Evolutionary conservation across 2,113 vertebrate species (phyloP), one percentile per base, ranked within the genome.

Genomic region (Sisor rabdophorus): DNA sequence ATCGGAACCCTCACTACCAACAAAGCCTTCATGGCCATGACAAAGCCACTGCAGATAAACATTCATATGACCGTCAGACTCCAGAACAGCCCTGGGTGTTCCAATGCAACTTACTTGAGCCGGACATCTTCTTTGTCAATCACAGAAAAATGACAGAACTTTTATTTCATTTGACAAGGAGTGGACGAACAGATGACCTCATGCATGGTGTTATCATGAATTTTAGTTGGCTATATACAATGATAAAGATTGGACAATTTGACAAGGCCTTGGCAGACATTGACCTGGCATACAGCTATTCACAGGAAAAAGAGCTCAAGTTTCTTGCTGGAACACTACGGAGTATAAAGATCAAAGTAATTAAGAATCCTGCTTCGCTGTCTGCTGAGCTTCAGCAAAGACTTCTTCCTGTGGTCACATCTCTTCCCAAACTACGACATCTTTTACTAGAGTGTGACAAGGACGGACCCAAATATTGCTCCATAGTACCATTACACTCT

Each of bases 71-170:
- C 86, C 92, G 97, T 64, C 97, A 98, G 82, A 94, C 93, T 6
- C 96, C 97, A 0, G 96, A 98, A 73, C 97, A 99, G 88, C 97
- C 97, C 19, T 99, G 97, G 97, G 96, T 98, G 72, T 99, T 99
- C 82, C 97, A 99, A 83, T 99, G 97, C 77, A 98, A 98, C 77
- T 93, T 96, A 0, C 58, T 99, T 77, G 97, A 99, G 83, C 96
- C 97, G 1, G 95, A 98, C 79, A 98, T 98, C 81, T 98, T 99
- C 85, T 99, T 99, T 73, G 94, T 99, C 81, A 99, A 99, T 80
- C 97, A 98, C 84, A 92, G 97, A 83, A 99, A 99, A 89, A 98
- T 98, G 96, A 97, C 93, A 11, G 97, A 99, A 86, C 92, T 99
- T 72, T 88, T 97, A 70, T 90, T 95, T 86, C 97, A 99, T 84